These are phyloP conservation scores for Brachionus angularis DNA, from an alignment of 1,140 invertebrate genomes.

Conservation along the genomic window DNA sequence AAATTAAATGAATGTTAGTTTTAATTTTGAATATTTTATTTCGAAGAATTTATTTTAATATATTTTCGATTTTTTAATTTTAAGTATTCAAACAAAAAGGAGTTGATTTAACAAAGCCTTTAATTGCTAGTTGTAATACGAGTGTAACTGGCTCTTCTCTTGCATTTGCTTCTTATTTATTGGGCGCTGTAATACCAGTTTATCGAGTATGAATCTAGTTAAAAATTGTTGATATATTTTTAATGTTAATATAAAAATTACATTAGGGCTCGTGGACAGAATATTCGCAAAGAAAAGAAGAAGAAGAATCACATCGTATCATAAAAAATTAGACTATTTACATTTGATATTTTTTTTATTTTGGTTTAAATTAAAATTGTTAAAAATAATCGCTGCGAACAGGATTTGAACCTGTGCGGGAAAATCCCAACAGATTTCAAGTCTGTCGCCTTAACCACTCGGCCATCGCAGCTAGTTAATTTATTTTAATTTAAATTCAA, in stretches of 20 bases:
- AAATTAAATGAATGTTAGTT: constrained; percentile 22
- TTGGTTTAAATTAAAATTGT: not conserved
- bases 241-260: not conserved
- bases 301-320: not conserved
- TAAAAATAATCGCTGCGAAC: constrained; percentile 36
- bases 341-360: no score
- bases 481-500: no score
- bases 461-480: constrained; percentile 21
- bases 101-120: constrained; percentile 13
- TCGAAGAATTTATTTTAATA: not conserved
- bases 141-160: constrained; percentile 1
- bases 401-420: constrained; percentile 32
- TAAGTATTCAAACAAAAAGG: constrained; percentile 22
- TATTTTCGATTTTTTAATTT: not conserved
- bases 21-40: no score
- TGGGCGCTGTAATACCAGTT: constrained; percentile 7
- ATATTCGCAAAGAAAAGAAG: not conserved
- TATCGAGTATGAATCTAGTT: not conserved
- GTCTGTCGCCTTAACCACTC: constrained; percentile 41
- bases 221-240: not conserved
- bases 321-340: not conserved
- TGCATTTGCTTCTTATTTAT: constrained; percentile 12
- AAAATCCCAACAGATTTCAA: constrained; percentile 34
- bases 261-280: constrained; percentile 36
- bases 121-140: constrained; percentile 21